These are phyloP conservation scores for Trypoxylon attenuatum DNA, from an alignment of 2,888 invertebrate species.

Conservation along the genomic window DNA sequence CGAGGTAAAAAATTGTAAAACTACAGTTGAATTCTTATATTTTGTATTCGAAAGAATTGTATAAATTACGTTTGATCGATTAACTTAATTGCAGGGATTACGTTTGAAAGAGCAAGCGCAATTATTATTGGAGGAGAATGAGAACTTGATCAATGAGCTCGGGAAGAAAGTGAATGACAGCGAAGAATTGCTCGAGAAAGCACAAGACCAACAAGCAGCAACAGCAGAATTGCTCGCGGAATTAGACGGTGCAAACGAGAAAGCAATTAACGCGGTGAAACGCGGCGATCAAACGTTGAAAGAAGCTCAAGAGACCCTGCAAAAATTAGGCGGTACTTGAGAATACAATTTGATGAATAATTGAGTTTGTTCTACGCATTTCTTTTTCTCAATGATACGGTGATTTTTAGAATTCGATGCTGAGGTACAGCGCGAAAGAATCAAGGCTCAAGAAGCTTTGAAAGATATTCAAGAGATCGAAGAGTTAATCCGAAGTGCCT, in stretches of 20 bases:
- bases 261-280: constrained; percentile 88
- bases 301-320: constrained; percentile 87
- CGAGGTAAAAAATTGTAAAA: constrained; percentile 76
- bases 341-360: background rate
- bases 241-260: constrained; percentile 84
- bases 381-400: background rate
- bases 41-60: background rate
- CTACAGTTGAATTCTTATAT: constrained; percentile 1
- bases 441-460: constrained; percentile 86
- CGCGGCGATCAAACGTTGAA: constrained; percentile 88
- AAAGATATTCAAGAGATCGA: constrained; percentile 85
- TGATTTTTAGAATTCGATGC: constrained; percentile 86
- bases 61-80: too few species aligned
- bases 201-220: constrained; percentile 83
- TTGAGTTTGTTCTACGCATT: too few species aligned
- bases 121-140: constrained; percentile 77
- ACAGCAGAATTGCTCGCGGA: constrained; percentile 87
- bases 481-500: constrained; percentile 82
- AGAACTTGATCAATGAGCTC: constrained; percentile 79
- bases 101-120: constrained; percentile 79
- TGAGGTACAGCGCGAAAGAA: constrained; percentile 89
- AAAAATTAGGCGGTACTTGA: constrained; percentile 80
- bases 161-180: constrained; percentile 81
- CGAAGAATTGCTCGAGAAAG: constrained; percentile 81
- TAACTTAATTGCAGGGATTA: constrained; percentile 67